These are phyloP conservation scores for Amphipoea lucens DNA, from an alignment of 2,888 invertebrate species.

Conservation along the genomic window DNA sequence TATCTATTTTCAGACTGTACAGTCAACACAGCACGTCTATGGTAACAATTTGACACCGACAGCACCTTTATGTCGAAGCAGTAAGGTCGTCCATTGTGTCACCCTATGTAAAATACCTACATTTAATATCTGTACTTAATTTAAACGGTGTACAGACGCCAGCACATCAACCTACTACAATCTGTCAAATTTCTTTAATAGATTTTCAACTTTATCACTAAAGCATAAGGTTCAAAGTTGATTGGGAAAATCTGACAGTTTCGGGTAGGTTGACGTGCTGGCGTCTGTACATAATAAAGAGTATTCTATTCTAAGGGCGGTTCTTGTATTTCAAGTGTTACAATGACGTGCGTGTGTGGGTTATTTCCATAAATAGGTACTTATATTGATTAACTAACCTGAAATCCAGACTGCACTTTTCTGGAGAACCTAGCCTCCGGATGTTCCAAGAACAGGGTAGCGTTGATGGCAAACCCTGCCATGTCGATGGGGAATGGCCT, in stretches of 20 bases:
- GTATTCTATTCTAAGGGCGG: background rate
- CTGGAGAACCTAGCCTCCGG: conserved; percentile 95
- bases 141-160: background rate
- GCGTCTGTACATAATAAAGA: background rate
- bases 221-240: too few relatives aligned
- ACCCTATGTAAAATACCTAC: background rate
- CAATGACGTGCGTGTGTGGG: background rate
- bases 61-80: background rate
- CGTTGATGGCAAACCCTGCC: conserved; percentile 98
- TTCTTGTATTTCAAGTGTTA: background rate
- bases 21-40: background rate
- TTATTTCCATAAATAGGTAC: background rate
- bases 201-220: too few relatives aligned
- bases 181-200: too few relatives aligned
- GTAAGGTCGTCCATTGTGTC: background rate
- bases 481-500: conserved; percentile 99
- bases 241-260: too few relatives aligned
- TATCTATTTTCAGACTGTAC: background rate
- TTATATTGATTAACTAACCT: conserved; percentile 80
- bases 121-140: background rate
- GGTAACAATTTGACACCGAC: background rate
- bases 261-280: too few relatives aligned
- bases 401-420: conserved; percentile 96
- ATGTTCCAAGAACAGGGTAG: conserved; percentile 93
- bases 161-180: too few relatives aligned